Evolutionary conservation across 2,888 invertebrate species (phyloP).

Genomic region (Drosophila rellima): DNA sequence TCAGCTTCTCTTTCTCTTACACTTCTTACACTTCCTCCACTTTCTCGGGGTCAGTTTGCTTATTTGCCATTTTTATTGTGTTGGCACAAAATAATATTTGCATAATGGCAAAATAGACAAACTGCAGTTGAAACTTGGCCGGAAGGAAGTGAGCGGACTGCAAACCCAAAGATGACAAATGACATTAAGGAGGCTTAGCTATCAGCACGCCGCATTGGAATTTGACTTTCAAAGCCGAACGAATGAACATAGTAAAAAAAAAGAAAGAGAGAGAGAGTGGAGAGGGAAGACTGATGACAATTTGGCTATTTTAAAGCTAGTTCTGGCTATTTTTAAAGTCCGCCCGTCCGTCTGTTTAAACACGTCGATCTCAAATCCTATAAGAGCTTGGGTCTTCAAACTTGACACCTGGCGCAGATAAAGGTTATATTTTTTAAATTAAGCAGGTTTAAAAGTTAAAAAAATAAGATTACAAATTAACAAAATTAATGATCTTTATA

Average conservation of each 20-base stretch:
- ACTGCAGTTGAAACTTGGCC: slow-evolving; percentile 47
- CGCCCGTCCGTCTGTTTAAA: too few species aligned
- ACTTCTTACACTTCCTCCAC: too few species aligned
- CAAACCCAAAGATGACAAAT: slow-evolving; percentile 66
- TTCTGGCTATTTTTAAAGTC: too few species aligned
- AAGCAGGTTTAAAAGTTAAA: too few species aligned
- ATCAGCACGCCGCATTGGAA: slow-evolving; percentile 45
- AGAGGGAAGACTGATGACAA: not conserved
- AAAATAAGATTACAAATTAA: too few species aligned
- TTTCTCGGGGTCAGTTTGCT: slow-evolving; percentile 18
- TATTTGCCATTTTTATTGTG: slow-evolving; percentile 43
- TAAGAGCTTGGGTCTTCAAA: too few species aligned
- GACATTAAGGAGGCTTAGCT: slow-evolving; percentile 72
- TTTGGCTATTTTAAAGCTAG: too few species aligned
- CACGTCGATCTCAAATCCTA: too few species aligned
- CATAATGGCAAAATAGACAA: slow-evolving; percentile 74
- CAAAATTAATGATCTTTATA: too few species aligned
- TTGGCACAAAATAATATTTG: slow-evolving; percentile 74
- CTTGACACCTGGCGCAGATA: too few species aligned
- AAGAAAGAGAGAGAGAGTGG: not conserved
- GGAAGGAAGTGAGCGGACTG: slow-evolving; percentile 7
- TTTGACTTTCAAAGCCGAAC: slow-evolving; percentile 52
- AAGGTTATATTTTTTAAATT: too few species aligned
- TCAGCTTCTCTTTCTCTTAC: not conserved
- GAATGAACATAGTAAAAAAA: slow-evolving; percentile 20